Evolutionary conservation across 53 echinoderm and acorn worm species (phyloP).

Genomic region (Patiria pectinifera): DNA sequence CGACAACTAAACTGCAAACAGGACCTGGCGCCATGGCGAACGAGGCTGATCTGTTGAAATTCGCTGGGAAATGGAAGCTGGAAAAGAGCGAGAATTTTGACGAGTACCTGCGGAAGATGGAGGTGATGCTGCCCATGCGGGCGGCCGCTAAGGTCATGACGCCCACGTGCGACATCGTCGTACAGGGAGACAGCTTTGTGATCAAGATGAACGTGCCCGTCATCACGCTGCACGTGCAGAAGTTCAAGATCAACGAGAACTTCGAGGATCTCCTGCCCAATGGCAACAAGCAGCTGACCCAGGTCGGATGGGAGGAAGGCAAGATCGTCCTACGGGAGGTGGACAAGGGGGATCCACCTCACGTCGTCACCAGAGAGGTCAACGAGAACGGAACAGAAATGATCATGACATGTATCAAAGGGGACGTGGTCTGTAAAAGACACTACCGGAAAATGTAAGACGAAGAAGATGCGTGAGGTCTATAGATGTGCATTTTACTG

Average conservation of each 20-base stretch:
- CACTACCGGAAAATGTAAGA: conserved; percentile 64
- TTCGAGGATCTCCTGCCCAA: conserved; percentile 92
- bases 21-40: conserved; percentile 22
- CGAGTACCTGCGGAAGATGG: conserved; percentile 89
- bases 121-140: conserved; percentile 85
- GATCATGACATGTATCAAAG: conserved; percentile 92
- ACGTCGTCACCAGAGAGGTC: conserved; percentile 88
- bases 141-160: conserved; percentile 84
- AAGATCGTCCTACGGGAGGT: conserved; percentile 81
- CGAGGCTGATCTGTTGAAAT: conserved; percentile 69
- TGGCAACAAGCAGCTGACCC: conserved; percentile 83
- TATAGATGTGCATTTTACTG: neutral
- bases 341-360: conserved; percentile 80
- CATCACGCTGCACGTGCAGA: conserved; percentile 90
- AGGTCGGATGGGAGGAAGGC: conserved; percentile 81
- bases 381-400: conserved; percentile 77
- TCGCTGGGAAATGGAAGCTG: conserved; percentile 89
- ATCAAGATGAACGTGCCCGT: conserved; percentile 96
- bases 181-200: conserved; percentile 70
- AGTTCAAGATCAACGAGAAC: conserved; percentile 75
- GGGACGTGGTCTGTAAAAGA: conserved; percentile 77
- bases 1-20: neutral
- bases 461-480: neutral
- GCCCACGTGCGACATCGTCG: conserved; percentile 86
- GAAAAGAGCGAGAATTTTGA: conserved; percentile 93